Conservation (phyloP, 2,888 invertebrate species). For the Aphodius sticticus region DNA sequence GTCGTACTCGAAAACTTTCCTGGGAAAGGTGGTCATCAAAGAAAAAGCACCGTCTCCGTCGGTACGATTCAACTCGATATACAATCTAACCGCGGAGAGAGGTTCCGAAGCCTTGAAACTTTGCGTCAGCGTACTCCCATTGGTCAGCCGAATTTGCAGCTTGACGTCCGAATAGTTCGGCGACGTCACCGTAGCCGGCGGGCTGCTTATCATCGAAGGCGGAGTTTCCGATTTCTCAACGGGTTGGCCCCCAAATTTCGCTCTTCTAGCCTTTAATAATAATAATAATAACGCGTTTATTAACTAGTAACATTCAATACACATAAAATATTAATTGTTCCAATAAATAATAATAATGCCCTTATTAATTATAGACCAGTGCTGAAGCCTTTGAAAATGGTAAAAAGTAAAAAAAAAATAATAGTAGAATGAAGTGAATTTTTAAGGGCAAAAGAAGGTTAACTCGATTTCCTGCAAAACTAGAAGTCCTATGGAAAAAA, state of each 20-base stretch:
- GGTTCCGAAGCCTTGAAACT: conserved; percentile 87
- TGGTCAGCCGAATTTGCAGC: conserved; percentile 80
- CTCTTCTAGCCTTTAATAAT: conserved; percentile 70
- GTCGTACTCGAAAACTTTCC: conserved; percentile 82
- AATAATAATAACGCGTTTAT: no score
- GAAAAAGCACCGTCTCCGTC: conserved; percentile 75
- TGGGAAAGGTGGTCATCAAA: conserved; percentile 92
- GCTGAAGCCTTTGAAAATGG: no score
- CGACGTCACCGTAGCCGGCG: conserved; percentile 56
- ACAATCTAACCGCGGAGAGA: conserved; percentile 89
- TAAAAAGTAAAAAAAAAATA: no score
- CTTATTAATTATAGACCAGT: no score
- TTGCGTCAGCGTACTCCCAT: conserved; percentile 77
- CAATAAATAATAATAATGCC: no score
- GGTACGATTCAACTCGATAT: conserved; percentile 83
- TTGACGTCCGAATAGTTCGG: conserved; percentile 73
- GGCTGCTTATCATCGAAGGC: conserved; percentile 47
- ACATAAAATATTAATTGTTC: no score
- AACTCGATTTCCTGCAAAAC: no score
- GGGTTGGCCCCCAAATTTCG: conserved; percentile 61
- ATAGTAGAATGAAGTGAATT: no score
- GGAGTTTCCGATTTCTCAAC: conserved; percentile 44
- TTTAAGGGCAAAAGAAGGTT: no score
- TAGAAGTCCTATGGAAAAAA: no score
- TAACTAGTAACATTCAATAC: no score